phyloP scores from a whole-genome alignment of 2,797 vertebrate genomes.

The Siniperca scherzeri region DNA sequence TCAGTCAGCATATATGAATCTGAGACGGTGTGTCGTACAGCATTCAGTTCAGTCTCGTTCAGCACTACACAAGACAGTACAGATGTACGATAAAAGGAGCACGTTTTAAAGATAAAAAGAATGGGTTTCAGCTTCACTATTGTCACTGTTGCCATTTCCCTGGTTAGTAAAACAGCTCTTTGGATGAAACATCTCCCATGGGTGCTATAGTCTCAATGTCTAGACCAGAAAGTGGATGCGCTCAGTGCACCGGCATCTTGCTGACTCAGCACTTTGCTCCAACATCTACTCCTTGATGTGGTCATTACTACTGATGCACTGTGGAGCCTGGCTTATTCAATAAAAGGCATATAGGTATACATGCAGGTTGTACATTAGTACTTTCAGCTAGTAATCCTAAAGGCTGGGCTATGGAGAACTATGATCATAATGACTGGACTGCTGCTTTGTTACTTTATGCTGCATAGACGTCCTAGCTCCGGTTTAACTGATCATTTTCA shows the following conservation, averaged over 20 bases:
- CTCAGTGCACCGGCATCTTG: neutral
- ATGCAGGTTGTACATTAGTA: neutral
- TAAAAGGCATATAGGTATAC: neutral
- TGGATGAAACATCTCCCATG: neutral
- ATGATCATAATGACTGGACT: neutral
- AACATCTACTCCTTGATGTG: constrained; percentile 2
- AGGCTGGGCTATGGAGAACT: neutral
- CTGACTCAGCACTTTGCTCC: constrained; percentile 41
- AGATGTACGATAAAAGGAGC: neutral
- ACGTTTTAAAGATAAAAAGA: neutral
- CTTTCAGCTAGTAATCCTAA: neutral
- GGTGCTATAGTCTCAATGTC: constrained; percentile 6
- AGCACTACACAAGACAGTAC: neutral
- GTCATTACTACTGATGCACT: constrained; percentile 24
- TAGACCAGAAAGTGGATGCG: constrained; percentile 5
- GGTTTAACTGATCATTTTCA: neutral
- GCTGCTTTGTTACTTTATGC: constrained; percentile 9
- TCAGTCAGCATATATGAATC: neutral
- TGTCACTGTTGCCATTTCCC: neutral
- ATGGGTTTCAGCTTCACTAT: neutral
- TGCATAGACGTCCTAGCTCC: neutral
- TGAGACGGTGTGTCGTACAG: neutral
- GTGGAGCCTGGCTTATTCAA: constrained; percentile 26
- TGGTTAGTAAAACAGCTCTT: constrained; percentile 14
- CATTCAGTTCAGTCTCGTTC: neutral